These are phyloP conservation scores for Syrmaticus mikado DNA, from an alignment of 2,113 vertebrate species.

Conservation along the genomic window DNA sequence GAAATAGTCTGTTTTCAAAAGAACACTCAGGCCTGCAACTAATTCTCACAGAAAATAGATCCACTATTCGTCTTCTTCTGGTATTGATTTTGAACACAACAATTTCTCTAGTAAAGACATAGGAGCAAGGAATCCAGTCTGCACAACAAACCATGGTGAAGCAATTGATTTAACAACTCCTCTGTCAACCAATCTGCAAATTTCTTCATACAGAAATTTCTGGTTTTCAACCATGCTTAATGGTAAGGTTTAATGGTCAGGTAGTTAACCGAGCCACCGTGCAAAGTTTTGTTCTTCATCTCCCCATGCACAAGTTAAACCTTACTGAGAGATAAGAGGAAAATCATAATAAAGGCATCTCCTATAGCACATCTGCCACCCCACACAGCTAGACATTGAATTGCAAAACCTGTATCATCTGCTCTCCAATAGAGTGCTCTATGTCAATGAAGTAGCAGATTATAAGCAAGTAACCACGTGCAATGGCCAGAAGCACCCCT, in stretches of 20 bases:
- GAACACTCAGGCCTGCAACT: rapidly evolving
- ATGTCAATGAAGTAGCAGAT: not conserved
- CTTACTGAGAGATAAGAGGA: not conserved
- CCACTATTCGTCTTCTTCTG: rapidly evolving
- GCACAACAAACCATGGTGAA: not conserved
- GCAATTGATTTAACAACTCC: not conserved
- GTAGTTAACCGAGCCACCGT: constrained; percentile 22
- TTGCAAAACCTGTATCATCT: not conserved
- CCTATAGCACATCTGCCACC: not conserved
- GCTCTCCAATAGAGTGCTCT: not conserved
- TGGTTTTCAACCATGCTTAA: not conserved
- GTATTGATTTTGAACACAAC: not conserved
- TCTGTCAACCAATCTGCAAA: not conserved
- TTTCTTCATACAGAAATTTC: constrained; percentile 3
- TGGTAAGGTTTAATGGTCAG: not conserved
- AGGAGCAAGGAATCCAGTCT: not conserved
- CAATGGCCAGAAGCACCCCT: not conserved
- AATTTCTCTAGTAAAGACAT: not conserved
- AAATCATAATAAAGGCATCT: not conserved
- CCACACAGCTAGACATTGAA: not conserved
- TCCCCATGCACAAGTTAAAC: not conserved
- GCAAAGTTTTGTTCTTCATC: constrained; percentile 36
- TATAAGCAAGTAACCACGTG: rapidly evolving
- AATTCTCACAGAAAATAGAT: not conserved
- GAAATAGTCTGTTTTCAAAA: not conserved